These are phyloP conservation scores for Pogonus chalceus DNA, from an alignment of 1,140 invertebrate genomes.

Conservation along the genomic window DNA sequence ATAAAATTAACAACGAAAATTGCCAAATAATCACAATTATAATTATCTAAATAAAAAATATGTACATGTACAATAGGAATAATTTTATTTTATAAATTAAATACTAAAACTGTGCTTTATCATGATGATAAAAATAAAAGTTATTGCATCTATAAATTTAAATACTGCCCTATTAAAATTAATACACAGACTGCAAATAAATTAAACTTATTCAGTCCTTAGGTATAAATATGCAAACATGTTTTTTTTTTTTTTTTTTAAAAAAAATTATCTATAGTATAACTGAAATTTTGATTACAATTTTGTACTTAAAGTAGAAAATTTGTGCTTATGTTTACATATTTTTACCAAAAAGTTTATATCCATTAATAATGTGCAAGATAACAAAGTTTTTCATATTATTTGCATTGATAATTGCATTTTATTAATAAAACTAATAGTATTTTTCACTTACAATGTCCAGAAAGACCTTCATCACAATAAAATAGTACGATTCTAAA, in stretches of 20 bases:
- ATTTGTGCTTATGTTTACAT: no score
- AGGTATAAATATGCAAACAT: no score
- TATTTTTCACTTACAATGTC: no score
- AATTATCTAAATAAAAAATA: background rate
- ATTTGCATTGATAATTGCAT: conserved; percentile 6
- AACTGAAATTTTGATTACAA: no score
- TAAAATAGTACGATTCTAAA: background rate
- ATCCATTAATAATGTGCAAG: background rate
- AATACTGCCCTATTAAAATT: conserved; percentile 1
- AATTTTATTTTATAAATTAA: background rate
- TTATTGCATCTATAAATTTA: background rate
- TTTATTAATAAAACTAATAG: background rate
- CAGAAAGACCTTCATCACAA: no score
- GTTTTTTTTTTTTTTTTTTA: no score
- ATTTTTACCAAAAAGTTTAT: no score
- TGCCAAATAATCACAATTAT: background rate
- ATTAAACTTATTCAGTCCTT: no score
- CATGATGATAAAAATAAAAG: background rate
- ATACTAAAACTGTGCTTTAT: conserved; percentile 3
- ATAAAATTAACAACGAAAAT: background rate
- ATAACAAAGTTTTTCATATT: background rate
- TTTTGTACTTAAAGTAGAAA: no score
- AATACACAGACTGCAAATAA: no score
- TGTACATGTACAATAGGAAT: no score
- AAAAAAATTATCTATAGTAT: no score